Evolutionary conservation across 2,113 vertebrate species (phyloP), one percentile per base, ranked within the genome.

Genomic region (Cyanoderma ruficeps): DNA sequence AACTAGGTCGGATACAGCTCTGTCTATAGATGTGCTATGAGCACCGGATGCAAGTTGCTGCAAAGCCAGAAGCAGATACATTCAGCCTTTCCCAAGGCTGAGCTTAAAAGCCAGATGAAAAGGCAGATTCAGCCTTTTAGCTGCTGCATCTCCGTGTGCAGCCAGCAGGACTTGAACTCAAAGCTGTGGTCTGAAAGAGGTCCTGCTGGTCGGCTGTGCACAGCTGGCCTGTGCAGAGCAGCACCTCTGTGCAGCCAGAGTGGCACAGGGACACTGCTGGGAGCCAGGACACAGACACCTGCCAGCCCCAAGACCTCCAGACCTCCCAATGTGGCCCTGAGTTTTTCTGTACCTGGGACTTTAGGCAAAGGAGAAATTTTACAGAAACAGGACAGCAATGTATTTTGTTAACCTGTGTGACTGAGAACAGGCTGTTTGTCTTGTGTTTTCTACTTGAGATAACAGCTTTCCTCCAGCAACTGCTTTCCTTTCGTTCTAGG

Each of bases 201-300:
- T 55, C 8, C 35, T 0, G 0, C 17, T 28, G 49, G 10, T 13
- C 0, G 0, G 46, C 69, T 23, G 37, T 7, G 35, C 63, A 10
- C 0, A 0, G 27, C 55, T 50, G 81, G 8, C 13, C 23, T 10
- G 50, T 2, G 2, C 65, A 46, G 47, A 50, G 28, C 65, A 37
- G 68, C 44, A 24, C 41, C 22, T 22, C 30, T 3, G 1, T 11
- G 53, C 72, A 61, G 24, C 31, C 59, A 60, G 16, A 42, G 83
- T 5, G 17, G 61, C 20, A 57, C 15, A 61, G 15, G 4, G 17
- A 5, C n/a, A 30, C 44, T 16, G 14, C 63, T 41, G 9, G 31
- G 21, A 87, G 41, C 28, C 60, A 44, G 64, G 47, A 84, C 70
- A 81, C 31, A 65, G 7, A 19, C 15, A 28, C 10, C 13, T 37